Conservation (phyloP, 2,113 vertebrate genomes). For the Hyperopisus bebe region DNA sequence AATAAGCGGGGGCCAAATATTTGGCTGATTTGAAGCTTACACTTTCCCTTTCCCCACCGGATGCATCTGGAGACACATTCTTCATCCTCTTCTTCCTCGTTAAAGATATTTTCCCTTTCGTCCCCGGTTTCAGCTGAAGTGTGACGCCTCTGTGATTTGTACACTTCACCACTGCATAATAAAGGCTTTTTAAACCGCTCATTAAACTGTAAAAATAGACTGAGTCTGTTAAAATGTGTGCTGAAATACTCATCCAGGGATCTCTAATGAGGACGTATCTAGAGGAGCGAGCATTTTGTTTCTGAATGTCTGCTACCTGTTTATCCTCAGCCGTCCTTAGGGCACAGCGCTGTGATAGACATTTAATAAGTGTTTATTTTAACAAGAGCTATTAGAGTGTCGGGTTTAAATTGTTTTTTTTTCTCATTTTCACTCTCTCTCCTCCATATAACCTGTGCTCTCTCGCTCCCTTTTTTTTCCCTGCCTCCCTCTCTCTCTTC, state of each 20-base stretch:
- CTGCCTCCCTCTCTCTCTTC: not conserved
- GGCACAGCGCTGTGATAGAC: not conserved
- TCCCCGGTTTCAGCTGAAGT: not conserved
- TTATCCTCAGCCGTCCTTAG: not conserved
- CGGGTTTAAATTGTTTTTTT: not conserved
- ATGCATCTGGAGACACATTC: not conserved
- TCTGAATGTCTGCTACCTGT: not conserved
- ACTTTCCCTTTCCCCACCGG: not conserved
- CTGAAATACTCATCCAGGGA: not conserved
- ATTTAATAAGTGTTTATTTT: not conserved
- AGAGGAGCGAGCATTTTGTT: not conserved
- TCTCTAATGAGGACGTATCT: not conserved
- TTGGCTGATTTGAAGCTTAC: not conserved
- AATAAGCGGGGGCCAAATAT: not conserved
- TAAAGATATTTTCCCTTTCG: not conserved
- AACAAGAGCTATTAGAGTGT: not conserved
- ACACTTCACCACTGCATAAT: not conserved
- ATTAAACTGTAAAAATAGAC: slow-evolving; percentile 3
- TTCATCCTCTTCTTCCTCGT: not conserved
- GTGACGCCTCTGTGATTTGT: not conserved
- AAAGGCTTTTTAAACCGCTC: not conserved
- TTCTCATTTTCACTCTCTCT: not conserved
- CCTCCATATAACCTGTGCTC: not conserved
- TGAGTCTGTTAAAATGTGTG: not conserved
- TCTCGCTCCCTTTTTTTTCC: not conserved